These are phyloP conservation scores for Ptychoptera contaminata DNA, from an alignment of 2,888 invertebrate genomes.

Conservation along the genomic window DNA sequence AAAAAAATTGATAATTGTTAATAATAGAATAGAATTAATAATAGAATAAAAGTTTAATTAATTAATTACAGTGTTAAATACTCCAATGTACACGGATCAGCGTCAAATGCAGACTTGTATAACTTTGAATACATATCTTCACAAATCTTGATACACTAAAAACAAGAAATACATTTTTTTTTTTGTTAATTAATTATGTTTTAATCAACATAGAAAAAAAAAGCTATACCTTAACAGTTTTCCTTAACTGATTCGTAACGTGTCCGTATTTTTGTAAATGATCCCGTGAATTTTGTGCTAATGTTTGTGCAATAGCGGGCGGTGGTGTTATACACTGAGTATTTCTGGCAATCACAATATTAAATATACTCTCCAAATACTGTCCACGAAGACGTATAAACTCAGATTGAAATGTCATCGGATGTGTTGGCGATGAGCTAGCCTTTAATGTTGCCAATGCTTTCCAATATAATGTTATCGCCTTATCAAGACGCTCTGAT, in stretches of 20 bases:
- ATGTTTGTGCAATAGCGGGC: slow-evolving; percentile 74
- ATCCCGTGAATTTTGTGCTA: slow-evolving; percentile 62
- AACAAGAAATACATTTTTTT: not conserved
- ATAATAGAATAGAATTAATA: no score
- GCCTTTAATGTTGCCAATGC: slow-evolving; percentile 37
- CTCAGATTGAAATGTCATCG: slow-evolving; percentile 50
- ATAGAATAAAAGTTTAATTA: slow-evolving; percentile 3
- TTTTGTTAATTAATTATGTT: no score
- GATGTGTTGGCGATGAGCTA: slow-evolving; percentile 31
- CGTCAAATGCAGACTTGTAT: slow-evolving; percentile 73
- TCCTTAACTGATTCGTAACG: slow-evolving; percentile 60
- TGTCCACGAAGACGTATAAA: slow-evolving; percentile 60
- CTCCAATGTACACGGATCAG: slow-evolving; percentile 60
- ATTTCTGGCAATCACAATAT: slow-evolving; percentile 30
- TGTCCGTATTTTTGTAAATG: slow-evolving; percentile 65
- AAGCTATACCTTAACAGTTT: slow-evolving; percentile 59
- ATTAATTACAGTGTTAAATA: slow-evolving; percentile 47
- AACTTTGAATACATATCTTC: slow-evolving; percentile 59
- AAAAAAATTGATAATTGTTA: no score
- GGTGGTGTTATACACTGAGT: slow-evolving; percentile 72
- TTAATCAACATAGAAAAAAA: no score
- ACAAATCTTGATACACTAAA: slow-evolving; percentile 38
- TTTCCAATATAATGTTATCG: slow-evolving; percentile 46
- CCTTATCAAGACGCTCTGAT: slow-evolving; percentile 34
- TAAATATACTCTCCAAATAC: slow-evolving; percentile 45